phyloP scores from a whole-genome alignment of 1,140 invertebrate species.

The Watersipora subatra region DNA sequence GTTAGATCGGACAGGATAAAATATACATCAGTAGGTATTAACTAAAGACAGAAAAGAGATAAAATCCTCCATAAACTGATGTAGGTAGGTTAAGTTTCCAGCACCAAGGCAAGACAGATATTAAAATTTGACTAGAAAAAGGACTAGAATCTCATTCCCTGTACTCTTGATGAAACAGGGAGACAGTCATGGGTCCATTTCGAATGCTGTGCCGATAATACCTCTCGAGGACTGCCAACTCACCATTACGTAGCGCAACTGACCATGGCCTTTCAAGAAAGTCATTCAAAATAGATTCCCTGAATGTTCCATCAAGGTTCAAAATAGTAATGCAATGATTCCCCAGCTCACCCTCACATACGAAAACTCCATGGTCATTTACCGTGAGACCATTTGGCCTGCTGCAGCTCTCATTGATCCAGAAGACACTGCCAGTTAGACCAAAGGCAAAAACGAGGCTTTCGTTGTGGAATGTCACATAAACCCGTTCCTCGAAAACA shows the following conservation, averaged over 20 bases:
- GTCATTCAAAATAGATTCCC: neutral
- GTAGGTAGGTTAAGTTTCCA: neutral
- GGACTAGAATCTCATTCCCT: too few relatives aligned
- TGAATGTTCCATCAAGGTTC: neutral
- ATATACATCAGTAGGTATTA: too few relatives aligned
- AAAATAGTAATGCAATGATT: neutral
- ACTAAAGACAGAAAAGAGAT: neutral
- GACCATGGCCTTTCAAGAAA: neutral
- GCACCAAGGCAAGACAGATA: neutral
- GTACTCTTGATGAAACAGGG: neutral
- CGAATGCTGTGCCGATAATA: neutral
- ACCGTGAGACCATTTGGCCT: neutral
- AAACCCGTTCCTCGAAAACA: neutral
- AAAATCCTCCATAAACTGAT: neutral
- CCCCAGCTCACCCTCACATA: neutral
- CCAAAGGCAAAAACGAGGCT: neutral
- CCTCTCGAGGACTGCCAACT: neutral
- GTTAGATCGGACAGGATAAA: too few relatives aligned
- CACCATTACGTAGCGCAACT: neutral
- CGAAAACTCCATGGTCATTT: neutral
- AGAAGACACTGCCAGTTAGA: neutral
- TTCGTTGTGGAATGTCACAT: neutral
- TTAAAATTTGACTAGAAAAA: too few relatives aligned
- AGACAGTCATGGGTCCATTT: neutral
- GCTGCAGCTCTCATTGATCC: neutral